Evolutionary conservation across 2,888 invertebrate genomes (phyloP).

Genomic region (Erpobdella octoculata): DNA sequence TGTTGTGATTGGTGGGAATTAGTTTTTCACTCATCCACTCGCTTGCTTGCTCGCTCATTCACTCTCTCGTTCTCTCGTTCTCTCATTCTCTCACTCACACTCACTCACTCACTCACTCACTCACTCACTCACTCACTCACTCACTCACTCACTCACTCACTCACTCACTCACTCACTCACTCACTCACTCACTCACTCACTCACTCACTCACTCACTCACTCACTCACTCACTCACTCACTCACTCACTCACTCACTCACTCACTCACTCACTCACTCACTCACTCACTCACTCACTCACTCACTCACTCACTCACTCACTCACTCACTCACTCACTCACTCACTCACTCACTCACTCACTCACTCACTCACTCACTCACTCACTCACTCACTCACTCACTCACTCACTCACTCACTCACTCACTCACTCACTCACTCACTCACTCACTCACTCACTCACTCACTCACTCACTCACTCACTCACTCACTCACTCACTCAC

Average conservation of each 20-base stretch:
- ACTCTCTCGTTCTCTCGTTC: slow-evolving; percentile 5
- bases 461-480: slow-evolving; percentile 15
- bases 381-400: slow-evolving; percentile 35
- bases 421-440: slow-evolving; percentile 22
- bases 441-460: slow-evolving; percentile 23
- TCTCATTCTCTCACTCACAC: not conserved
- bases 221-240: slow-evolving; percentile 17
- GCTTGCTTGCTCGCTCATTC: not conserved
- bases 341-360: slow-evolving; percentile 34
- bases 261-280: slow-evolving; percentile 25
- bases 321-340: slow-evolving; percentile 24
- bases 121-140: slow-evolving; percentile 19
- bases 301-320: slow-evolving; percentile 23
- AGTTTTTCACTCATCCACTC: not conserved
- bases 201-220: slow-evolving; percentile 16
- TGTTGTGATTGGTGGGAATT: not conserved
- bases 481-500: slow-evolving; percentile 11
- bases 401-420: slow-evolving; percentile 30
- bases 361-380: slow-evolving; percentile 34
- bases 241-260: slow-evolving; percentile 19
- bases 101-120: not conserved
- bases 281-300: slow-evolving; percentile 25
- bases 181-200: slow-evolving; percentile 16
- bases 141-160: slow-evolving; percentile 21
- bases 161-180: slow-evolving; percentile 19